Evolutionary conservation across 1,140 invertebrate species (phyloP), one percentile per base, ranked within the genome.

Genomic region (Frieseomelitta varia): DNA sequence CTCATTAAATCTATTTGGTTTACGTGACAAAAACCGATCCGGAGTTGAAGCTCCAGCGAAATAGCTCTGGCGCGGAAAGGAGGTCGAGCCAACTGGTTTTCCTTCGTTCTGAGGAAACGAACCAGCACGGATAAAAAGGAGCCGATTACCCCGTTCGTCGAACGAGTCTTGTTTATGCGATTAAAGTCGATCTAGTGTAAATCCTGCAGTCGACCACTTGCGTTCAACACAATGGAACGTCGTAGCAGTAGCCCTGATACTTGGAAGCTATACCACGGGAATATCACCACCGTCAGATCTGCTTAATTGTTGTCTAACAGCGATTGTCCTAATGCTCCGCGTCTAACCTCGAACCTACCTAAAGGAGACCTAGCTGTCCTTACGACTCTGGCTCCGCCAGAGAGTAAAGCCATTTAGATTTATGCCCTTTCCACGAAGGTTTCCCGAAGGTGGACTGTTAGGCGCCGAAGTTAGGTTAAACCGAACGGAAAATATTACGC

Each of bases 301-400:
- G 87, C 80, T 90, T 88, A 88, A 90, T 88, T 88, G 87, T 79
- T 77, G 82, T 65, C 87, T 79, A 90, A 89, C 77, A 65, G 53
- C 78, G 67, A 56, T 71, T 78, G 65, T 79, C 71, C 81, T 88
- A 88, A 88, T 90, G 84, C 79, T 80, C 17, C 78, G 74, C 84
- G 79, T 69, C 79, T 85, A 73, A 83, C 65, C 88, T 73, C 30
- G 55, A 56, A 63, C 74, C 63, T 77, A 34, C 47, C 65, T 79
- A 39, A 27, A 74, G 78, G 71, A 81, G 76, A 82, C 39, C 24
- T 63, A 77, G n/a, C 77, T 67, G 67, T 51, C 51, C 73, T 73
- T 75, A 47, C 68, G 34, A 53, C 34, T 69, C n/a, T 58, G 58
- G 6, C 58, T 77, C 63, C 77, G 47, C 58, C n/a, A 34, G 39